Conservation (phyloP, 2,113 vertebrate species). For the Pongo abelii region DNA sequence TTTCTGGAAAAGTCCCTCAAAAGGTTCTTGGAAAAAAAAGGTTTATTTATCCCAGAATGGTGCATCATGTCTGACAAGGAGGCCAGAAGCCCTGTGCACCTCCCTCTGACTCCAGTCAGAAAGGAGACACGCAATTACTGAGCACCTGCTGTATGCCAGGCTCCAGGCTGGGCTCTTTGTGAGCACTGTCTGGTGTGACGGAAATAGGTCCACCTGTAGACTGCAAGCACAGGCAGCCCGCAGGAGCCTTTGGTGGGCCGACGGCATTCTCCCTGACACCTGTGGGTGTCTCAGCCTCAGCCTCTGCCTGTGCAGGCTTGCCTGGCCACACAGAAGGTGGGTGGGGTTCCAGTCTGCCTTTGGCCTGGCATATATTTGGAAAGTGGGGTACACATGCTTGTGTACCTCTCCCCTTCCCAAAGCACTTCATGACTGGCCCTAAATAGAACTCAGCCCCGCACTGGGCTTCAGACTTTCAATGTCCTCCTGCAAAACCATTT, state of each 20-base stretch:
- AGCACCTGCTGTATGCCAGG: not conserved
- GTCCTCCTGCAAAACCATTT: not conserved
- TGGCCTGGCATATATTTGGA: not conserved
- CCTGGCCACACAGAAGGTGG: rapidly evolving
- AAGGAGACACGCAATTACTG: not conserved
- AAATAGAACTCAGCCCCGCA: not conserved
- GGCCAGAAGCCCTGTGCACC: not conserved
- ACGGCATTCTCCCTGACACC: rapidly evolving
- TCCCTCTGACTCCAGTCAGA: not conserved
- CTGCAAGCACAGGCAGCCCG: too few relatives aligned
- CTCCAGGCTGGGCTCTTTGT: not conserved
- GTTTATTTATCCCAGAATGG: not conserved
- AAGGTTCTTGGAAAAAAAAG: not conserved
- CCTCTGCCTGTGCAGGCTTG: not conserved
- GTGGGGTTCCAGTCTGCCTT: too few relatives aligned
- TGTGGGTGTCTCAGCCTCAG: not conserved
- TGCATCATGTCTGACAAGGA: not conserved
- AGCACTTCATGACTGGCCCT: not conserved
- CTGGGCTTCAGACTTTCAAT: not conserved
- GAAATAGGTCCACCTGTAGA: not conserved
- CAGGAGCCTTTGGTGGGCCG: not conserved
- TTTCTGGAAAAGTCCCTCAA: not conserved
- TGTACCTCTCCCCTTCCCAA: not conserved
- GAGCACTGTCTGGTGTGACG: rapidly evolving
- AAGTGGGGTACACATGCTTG: not conserved